A percentile compares a stretch with the other conserved stretches of the same genome.
Conservation (phyloP, 2,113 vertebrate genomes). For the Ahaetulla prasina region DNA sequence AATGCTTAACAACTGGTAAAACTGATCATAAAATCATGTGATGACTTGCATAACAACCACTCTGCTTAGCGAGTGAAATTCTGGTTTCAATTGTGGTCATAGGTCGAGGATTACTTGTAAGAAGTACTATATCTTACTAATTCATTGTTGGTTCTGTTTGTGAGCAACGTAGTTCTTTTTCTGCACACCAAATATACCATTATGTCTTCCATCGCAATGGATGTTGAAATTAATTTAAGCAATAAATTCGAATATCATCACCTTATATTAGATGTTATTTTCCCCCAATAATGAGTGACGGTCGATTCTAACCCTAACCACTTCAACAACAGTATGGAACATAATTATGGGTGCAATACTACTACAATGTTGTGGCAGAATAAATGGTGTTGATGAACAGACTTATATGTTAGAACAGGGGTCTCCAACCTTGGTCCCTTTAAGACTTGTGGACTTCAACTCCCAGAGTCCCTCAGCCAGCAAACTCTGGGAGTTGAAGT, state of each 20-base stretch:
- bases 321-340: background rate
- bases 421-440: no score
- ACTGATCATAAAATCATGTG: background rate
- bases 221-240: background rate
- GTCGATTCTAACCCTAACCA: background rate
- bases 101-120: background rate
- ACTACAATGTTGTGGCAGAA: background rate
- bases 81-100: background rate
- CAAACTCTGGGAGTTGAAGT: no score
- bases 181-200: background rate
- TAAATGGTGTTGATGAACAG: background rate
- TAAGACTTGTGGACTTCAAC: no score
- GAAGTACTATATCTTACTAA: background rate
- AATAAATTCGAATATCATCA: background rate
- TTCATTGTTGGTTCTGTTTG: background rate
- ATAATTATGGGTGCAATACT: background rate
- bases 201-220: background rate
- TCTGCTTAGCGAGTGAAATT: background rate
- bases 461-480: no score
- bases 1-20: background rate
- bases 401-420: background rate
- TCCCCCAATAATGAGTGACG: background rate
- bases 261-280: background rate
- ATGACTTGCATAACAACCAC: background rate
- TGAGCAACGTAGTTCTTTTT: background rate